Conservation (phyloP, 1,140 invertebrate genomes). For the Lepidurus couesii region DNA sequence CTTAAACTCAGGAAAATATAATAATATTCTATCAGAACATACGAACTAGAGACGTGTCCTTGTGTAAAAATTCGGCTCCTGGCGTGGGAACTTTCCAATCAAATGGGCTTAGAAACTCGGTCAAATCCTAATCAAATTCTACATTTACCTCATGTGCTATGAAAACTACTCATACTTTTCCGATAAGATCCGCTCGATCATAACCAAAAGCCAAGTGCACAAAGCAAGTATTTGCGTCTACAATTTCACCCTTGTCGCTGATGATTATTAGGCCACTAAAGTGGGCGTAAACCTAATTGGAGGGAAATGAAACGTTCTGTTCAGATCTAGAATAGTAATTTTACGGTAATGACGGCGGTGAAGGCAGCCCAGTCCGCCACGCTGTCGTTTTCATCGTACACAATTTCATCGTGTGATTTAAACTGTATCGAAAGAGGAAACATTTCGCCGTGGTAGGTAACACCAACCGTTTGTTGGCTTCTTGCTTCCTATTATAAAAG, state of each 20-base stretch:
- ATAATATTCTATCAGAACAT: neutral
- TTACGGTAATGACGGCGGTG: constrained; percentile 37
- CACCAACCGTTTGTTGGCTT: constrained; percentile 57
- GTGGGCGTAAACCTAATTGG: constrained; percentile 55
- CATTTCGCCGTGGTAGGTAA: constrained; percentile 54
- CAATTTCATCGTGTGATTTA: constrained; percentile 40
- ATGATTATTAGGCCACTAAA: constrained; percentile 62
- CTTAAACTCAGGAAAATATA: neutral
- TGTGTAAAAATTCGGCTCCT: neutral
- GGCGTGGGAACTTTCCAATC: constrained; percentile 38
- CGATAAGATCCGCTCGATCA: constrained; percentile 53
- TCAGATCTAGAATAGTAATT: constrained; percentile 45
- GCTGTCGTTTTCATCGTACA: constrained; percentile 24
- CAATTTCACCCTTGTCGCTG: constrained; percentile 55
- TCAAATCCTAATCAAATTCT: neutral
- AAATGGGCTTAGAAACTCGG: constrained; percentile 26
- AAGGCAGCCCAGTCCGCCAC: constrained; percentile 33
- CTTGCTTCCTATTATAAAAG: constrained; percentile 43
- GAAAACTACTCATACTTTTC: constrained; percentile 46
- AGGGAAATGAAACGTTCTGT: neutral
- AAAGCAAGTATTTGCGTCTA: constrained; percentile 61
- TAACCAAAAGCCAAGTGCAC: constrained; percentile 60
- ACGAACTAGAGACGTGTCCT: neutral
- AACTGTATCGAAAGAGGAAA: constrained; percentile 59
- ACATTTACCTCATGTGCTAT: neutral